These are phyloP conservation scores for Liparis tanakae DNA, from an alignment of 2,797 vertebrate species.

Conservation along the genomic window DNA sequence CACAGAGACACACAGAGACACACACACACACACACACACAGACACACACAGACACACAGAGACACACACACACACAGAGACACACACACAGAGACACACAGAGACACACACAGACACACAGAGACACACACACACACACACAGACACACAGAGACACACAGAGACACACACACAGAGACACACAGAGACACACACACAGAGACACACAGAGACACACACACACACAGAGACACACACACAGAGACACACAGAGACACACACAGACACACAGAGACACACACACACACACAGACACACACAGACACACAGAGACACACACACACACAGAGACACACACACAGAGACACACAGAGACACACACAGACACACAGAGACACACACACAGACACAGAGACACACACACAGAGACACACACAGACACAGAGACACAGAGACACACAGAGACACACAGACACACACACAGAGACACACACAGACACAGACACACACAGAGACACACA, in stretches of 20 bases:
- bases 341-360: background rate
- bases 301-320: background rate
- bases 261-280: background rate
- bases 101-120: too few species aligned
- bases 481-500: background rate
- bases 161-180: too few species aligned
- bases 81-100: background rate
- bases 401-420: too few species aligned
- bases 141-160: background rate
- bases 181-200: too few species aligned
- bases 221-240: background rate
- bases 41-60: too few species aligned
- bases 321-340: too few species aligned
- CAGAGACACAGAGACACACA: conserved; percentile 92
- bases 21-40: background rate
- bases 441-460: background rate
- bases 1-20: too few species aligned
- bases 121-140: too few species aligned
- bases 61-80: too few species aligned
- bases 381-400: background rate
- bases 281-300: background rate
- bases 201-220: background rate
- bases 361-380: background rate
- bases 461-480: background rate
- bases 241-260: conserved; percentile 37